These are phyloP conservation scores for Macaca fascicularis DNA, from an alignment of 2,113 vertebrate genomes.

Conservation along the genomic window DNA sequence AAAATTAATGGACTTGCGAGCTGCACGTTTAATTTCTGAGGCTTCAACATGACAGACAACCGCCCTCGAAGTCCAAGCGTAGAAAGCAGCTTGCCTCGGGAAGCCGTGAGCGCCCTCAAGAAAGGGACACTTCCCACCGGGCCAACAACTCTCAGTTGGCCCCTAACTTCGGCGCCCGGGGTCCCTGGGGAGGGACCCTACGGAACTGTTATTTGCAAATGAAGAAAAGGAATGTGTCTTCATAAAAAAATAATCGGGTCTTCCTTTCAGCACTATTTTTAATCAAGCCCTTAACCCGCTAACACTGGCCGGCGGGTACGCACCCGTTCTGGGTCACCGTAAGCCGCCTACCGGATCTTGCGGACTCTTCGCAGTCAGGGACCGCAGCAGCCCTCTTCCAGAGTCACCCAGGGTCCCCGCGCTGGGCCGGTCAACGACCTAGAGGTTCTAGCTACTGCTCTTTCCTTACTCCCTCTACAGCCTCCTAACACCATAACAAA, in stretches of 20 bases:
- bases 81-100: background rate
- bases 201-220: constrained; percentile 19
- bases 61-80: background rate
- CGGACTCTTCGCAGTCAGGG: background rate
- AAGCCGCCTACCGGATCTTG: background rate
- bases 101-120: background rate
- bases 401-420: background rate
- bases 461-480: background rate
- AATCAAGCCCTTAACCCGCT: background rate
- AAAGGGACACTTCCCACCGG: background rate
- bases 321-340: background rate
- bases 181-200: background rate
- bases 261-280: constrained; percentile 25
- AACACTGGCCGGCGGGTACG: background rate
- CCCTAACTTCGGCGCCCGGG: background rate
- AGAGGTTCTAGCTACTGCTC: background rate
- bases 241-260: background rate
- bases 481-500: background rate
- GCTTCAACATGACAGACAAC: constrained; percentile 42
- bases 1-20: constrained; percentile 72
- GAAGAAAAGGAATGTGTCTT: background rate
- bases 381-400: background rate
- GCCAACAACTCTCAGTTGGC: background rate
- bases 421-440: background rate
- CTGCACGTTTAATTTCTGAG: constrained; percentile 66